Conservation (phyloP, 2,797 vertebrate genomes). For the Masticophis lateralis region DNA sequence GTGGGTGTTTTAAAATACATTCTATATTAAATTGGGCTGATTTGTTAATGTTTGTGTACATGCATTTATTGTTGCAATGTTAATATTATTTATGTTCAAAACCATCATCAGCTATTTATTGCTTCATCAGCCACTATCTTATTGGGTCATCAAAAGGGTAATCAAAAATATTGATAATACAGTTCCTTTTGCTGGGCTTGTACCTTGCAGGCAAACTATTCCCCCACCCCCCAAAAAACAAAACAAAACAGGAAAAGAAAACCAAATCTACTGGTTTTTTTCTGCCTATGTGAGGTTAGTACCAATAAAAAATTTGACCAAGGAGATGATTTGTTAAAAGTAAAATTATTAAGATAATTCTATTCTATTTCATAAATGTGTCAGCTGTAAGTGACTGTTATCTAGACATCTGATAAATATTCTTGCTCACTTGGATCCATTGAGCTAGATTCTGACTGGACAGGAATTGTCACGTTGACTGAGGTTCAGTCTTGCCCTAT, state of each 20-base stretch:
- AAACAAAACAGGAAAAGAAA: not conserved
- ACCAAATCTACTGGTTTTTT: not conserved
- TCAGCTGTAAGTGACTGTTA: not conserved
- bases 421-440: not conserved
- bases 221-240: too few species aligned
- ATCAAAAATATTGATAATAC: not conserved
- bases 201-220: not conserved
- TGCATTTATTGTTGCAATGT: not conserved
- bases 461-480: not conserved
- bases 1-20: not conserved
- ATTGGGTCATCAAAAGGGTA: not conserved
- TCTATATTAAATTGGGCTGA: not conserved
- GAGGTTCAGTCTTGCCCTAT: not conserved
- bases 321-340: not conserved
- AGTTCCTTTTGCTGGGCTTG: not conserved
- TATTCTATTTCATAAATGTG: not conserved
- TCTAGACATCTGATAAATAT: not conserved
- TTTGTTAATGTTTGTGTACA: not conserved
- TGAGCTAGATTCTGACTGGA: not conserved
- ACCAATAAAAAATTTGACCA: not conserved
- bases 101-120: not conserved
- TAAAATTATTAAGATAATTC: not conserved
- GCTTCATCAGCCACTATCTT: not conserved
- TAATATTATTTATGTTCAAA: not conserved
- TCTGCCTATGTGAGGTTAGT: not conserved